Conservation (phyloP, 1,140 invertebrate genomes). For the Protaetia brevitarsis region DNA sequence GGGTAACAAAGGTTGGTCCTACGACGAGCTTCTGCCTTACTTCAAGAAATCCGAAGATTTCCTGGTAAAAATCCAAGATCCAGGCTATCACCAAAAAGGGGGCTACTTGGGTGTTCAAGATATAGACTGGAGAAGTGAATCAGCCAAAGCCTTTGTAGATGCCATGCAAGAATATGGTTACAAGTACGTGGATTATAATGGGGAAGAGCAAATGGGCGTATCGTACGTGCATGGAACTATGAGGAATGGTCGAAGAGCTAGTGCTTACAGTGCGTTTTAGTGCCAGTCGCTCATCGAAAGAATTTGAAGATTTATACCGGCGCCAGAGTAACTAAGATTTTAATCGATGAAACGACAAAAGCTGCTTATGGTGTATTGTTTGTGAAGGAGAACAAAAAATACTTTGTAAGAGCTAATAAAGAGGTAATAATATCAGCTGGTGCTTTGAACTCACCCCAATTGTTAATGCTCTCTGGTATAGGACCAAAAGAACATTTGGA, state of each 20-base stretch:
- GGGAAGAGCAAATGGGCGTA: slow-evolving; percentile 80
- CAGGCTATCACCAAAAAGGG: slow-evolving; percentile 54
- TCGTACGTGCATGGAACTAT: slow-evolving; percentile 81
- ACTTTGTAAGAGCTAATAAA: slow-evolving; percentile 69
- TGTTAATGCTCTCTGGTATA: slow-evolving; percentile 76
- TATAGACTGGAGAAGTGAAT: slow-evolving; percentile 57
- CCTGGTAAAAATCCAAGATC: slow-evolving; percentile 55
- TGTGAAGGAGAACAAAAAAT: slow-evolving; percentile 63
- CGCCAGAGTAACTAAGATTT: slow-evolving; percentile 67
- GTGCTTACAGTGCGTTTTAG: slow-evolving; percentile 83
- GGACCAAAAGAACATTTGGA: slow-evolving; percentile 62
- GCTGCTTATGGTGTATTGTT: slow-evolving; percentile 73
- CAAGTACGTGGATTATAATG: slow-evolving; percentile 75
- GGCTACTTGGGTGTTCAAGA: slow-evolving; percentile 60
- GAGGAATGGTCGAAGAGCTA: slow-evolving; percentile 76
- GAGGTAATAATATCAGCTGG: slow-evolving; percentile 88
- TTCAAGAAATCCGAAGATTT: slow-evolving; percentile 76
- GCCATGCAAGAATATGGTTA: slow-evolving; percentile 71
- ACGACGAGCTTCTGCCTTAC: slow-evolving; percentile 72
- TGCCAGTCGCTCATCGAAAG: slow-evolving; percentile 69
- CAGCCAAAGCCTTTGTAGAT: slow-evolving; percentile 63
- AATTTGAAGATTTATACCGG: slow-evolving; percentile 84
- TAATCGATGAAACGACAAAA: slow-evolving; percentile 68
- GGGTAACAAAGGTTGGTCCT: slow-evolving; percentile 79
- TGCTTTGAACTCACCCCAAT: slow-evolving; percentile 81